phyloP scores from a whole-genome alignment of 2,797 vertebrate genomes.

The Poecilia wingei region DNA sequence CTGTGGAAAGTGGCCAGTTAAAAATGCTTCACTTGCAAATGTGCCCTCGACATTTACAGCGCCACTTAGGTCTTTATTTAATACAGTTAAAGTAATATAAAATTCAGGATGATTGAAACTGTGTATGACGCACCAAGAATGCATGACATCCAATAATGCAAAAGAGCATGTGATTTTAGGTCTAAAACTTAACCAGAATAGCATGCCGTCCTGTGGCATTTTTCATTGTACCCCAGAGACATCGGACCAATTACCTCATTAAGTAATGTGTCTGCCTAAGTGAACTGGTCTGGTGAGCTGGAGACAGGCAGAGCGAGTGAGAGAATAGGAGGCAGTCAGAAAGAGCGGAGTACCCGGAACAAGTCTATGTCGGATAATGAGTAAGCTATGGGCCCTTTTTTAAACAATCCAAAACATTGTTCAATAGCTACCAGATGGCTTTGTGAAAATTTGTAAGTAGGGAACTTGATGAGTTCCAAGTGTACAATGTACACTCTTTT shows the following conservation, averaged over 20 bases:
- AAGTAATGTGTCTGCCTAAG: constrained; percentile 73
- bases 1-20: constrained; percentile 59
- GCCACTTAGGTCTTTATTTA: constrained; percentile 17
- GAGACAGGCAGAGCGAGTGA: constrained; percentile 32
- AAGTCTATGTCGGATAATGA: constrained; percentile 54
- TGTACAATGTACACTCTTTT: constrained; percentile 64
- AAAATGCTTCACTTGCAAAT: constrained; percentile 49
- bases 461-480: constrained; percentile 67
- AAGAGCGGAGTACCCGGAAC: constrained; percentile 28
- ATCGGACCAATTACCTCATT: constrained; percentile 72
- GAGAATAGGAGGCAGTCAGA: constrained; percentile 36
- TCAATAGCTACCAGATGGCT: constrained; percentile 74
- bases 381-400: constrained; percentile 58
- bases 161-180: constrained; percentile 44
- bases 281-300: constrained; percentile 64
- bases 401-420: constrained; percentile 65
- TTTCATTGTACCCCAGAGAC: constrained; percentile 71
- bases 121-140: constrained; percentile 41
- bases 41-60: constrained; percentile 22
- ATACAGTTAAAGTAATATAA: constrained; percentile 21
- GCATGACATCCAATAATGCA: constrained; percentile 42
- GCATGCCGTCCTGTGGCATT: constrained; percentile 52
- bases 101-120: constrained; percentile 7
- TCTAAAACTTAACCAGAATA: constrained; percentile 59
- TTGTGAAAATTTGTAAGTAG: constrained; percentile 43